A percentile compares a stretch with the other conserved stretches of the same genome.
phyloP scores from a whole-genome alignment of 2,797 vertebrate genomes.

The Pelodytes ibericus region DNA sequence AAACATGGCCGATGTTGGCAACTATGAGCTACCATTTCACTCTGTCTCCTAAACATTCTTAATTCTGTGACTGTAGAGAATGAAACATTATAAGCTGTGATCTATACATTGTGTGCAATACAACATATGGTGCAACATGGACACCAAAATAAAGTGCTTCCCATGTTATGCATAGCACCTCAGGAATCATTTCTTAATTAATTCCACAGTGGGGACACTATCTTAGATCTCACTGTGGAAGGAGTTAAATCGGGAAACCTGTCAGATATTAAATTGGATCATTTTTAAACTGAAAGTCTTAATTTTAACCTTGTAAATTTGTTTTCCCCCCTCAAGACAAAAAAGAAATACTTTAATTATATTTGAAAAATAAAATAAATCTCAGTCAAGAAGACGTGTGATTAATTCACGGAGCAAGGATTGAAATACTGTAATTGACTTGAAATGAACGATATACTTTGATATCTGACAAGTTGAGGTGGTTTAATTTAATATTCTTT shows the following conservation, averaged over 20 bases:
- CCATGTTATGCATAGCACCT: neutral
- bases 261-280: slow-evolving; percentile 1
- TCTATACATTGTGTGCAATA: too few species aligned
- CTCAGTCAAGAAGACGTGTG: slow-evolving; percentile 47
- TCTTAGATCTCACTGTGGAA: neutral
- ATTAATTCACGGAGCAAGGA: slow-evolving; percentile 54
- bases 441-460: slow-evolving; percentile 55
- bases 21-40: too few species aligned
- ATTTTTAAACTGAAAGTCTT: slow-evolving; percentile 3
- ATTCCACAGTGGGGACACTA: neutral
- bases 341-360: slow-evolving; percentile 37
- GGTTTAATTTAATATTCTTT: slow-evolving; percentile 61
- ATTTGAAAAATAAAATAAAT: slow-evolving; percentile 22
- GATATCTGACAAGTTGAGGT: slow-evolving; percentile 58
- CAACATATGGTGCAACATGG: too few species aligned
- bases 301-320: neutral
- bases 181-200: neutral
- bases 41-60: too few species aligned
- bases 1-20: too few species aligned
- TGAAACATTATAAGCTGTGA: too few species aligned
- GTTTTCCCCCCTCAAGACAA: neutral
- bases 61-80: too few species aligned
- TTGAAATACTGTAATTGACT: slow-evolving; percentile 59
- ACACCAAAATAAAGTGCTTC: too few species aligned
- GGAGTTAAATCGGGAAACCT: neutral